Evolutionary conservation across 2,888 invertebrate species (phyloP), one percentile per base, ranked within the genome.

Genomic region (Erannis defoliaria): DNA sequence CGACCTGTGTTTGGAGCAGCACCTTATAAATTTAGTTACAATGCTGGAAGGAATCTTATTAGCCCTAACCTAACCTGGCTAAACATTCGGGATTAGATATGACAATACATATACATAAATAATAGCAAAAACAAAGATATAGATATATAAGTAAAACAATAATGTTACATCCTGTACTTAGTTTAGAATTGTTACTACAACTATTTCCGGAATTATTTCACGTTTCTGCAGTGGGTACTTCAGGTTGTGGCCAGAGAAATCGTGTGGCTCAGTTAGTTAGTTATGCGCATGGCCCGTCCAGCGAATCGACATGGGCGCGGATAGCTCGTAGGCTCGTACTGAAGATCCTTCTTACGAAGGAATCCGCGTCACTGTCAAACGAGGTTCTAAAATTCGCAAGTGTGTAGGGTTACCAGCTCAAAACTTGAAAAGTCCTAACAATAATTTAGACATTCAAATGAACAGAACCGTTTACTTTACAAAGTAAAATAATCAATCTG

Each of bases 1-100:
- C 88, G 78, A 93, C 93, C 93, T 93, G 93, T 84, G 81, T 76
- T 77, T 55, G 79, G 81, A 79, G 84, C 84, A 85, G 84, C 86
- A 85, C 77, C 87, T 88, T 86, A 82, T 77, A 75, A 80, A 73
- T 89, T 89, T 89, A 89, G 87, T 84, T 81, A 89, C 77, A 82
- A 88, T 72, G 91, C 92, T 92, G 92, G 80, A 92, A 93, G 85
- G 86, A 89, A 93, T 76, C 55, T 74, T 70, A 82, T 92, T 92
- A 92, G 74, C 78, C 86, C 90, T 91, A 87, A 64, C 84, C 87
- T 84, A 79, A 64, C 71, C 49, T 66, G 68, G 64, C 43, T 55
- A 67, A 66, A 64, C 51, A 67, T 48, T 56, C 51, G 38, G 38
- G 43, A 35, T 59, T 45, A 37, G 48, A 59, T 38, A n/a, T 21